These are phyloP conservation scores for Charadrius vociferus DNA, from an alignment of 2,113 vertebrate genomes.

Conservation along the genomic window DNA sequence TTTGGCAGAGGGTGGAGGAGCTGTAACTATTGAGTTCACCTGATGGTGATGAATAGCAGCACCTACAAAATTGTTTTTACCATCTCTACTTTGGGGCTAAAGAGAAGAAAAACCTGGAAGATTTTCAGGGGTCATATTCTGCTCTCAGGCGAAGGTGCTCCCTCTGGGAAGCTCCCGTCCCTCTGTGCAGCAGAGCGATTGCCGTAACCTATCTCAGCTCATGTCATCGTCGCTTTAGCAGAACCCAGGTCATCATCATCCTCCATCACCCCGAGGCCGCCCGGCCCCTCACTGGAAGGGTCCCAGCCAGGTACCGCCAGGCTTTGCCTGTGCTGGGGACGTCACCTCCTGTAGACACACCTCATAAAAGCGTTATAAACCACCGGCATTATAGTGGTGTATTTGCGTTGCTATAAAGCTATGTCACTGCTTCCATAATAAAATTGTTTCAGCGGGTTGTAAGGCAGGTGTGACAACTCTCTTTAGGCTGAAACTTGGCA, in stretches of 20 bases:
- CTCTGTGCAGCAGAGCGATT: neutral
- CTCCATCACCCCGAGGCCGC: neutral
- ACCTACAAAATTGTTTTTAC: neutral
- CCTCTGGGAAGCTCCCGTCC: neutral
- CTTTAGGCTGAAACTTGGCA: neutral
- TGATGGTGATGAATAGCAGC: neutral
- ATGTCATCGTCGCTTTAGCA: neutral
- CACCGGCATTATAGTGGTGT: neutral
- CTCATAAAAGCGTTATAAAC: neutral
- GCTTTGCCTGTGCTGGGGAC: neutral
- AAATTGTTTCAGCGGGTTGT: neutral
- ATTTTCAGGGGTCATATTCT: neutral
- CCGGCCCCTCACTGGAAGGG: neutral
- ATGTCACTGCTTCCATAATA: conserved; percentile 31
- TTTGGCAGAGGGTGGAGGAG: neutral
- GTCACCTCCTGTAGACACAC: neutral
- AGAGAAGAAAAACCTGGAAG: neutral
- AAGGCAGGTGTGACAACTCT: conserved; percentile 33
- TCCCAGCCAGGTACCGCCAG: neutral
- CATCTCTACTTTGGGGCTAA: neutral
- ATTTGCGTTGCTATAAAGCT: neutral
- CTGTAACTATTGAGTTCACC: neutral
- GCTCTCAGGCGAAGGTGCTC: neutral
- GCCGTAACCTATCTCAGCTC: neutral
- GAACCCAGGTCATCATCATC: neutral